A percentile compares a stretch with the other conserved stretches of the same genome.
phyloP scores from a whole-genome alignment of 2,797 vertebrate species.

The Sebastes minor region DNA sequence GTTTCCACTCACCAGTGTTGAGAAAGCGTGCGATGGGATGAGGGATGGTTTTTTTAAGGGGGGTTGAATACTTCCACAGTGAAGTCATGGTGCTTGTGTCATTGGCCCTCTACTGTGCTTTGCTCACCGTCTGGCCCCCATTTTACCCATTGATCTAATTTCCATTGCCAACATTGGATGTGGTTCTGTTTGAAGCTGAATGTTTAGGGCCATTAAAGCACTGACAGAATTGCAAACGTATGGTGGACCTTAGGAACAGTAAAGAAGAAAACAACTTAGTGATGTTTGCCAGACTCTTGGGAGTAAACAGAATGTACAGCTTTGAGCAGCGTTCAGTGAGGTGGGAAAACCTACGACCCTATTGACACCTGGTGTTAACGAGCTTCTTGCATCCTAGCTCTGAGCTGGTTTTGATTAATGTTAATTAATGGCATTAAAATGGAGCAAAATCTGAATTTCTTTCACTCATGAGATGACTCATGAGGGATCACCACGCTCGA shows the following conservation, averaged over 20 bases:
- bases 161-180: conserved; percentile 73
- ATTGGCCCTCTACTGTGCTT: conserved; percentile 76
- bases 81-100: conserved; percentile 90
- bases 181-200: conserved; percentile 75
- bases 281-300: conserved; percentile 55
- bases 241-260: conserved; percentile 55
- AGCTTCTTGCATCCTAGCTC: neutral
- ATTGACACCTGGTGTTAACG: conserved; percentile 4
- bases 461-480: neutral
- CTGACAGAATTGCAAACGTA: conserved; percentile 72
- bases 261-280: conserved; percentile 60
- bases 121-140: conserved; percentile 78
- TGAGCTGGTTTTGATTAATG: conserved; percentile 1
- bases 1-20: conserved; percentile 71
- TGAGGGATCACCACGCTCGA: neutral
- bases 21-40: conserved; percentile 63
- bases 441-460: neutral
- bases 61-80: conserved; percentile 88
- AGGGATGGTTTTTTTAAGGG: conserved; percentile 66
- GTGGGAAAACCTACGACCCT: conserved; percentile 9
- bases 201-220: conserved; percentile 70
- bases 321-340: conserved; percentile 5
- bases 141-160: conserved; percentile 80
- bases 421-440: neutral
- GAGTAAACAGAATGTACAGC: conserved; percentile 35